A percentile compares a stretch with the other conserved stretches of the same genome.
Evolutionary conservation across 2,888 invertebrate species (phyloP).

Genomic region (Euzetes globulus): DNA sequence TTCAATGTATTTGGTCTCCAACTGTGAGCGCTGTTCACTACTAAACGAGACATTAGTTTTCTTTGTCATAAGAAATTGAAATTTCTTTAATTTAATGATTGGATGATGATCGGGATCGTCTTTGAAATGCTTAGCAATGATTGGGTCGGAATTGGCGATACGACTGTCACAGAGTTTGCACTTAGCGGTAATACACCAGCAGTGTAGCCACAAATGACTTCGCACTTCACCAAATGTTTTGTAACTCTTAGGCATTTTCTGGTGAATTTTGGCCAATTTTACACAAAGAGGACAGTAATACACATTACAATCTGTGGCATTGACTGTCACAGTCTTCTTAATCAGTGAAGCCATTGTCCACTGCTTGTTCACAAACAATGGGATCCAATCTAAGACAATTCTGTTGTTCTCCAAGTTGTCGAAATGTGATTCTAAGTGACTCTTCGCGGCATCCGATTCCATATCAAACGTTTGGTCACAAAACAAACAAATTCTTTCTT

Average conservation of each 20-base stretch:
- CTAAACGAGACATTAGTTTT: background rate
- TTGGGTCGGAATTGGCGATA: background rate
- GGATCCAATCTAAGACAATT: background rate
- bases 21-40: background rate
- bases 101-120: background rate
- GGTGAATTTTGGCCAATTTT: background rate
- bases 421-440: background rate
- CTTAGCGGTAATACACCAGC: background rate
- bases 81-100: background rate
- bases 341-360: background rate
- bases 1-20: background rate
- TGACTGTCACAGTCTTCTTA: too few relatives aligned
- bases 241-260: background rate
- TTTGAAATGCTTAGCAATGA: background rate
- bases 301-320: too few relatives aligned
- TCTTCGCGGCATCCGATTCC: background rate
- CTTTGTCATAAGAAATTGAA: background rate
- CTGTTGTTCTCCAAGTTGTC: background rate
- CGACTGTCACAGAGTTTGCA: background rate
- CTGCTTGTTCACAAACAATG: background rate
- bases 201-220: conserved; percentile 1
- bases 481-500: background rate
- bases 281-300: conserved; percentile 6
- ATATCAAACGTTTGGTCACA: background rate
- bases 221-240: background rate